phyloP scores from a whole-genome alignment of 2,888 invertebrate genomes.

The Syrista parreyssii region DNA sequence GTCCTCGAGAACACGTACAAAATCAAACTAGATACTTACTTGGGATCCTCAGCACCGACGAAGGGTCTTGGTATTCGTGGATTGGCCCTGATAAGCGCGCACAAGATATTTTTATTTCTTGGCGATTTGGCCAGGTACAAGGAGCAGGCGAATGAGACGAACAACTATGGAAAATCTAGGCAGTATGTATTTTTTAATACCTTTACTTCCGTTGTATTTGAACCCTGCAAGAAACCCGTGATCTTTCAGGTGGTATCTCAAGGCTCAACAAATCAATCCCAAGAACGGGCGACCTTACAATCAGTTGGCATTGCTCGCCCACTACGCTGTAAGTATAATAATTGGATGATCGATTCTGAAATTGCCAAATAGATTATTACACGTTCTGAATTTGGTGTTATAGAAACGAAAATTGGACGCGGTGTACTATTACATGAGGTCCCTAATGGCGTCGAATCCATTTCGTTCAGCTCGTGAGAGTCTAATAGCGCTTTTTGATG shows the following conservation, averaged over 20 bases:
- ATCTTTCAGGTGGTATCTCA: conserved; percentile 83
- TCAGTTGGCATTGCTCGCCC: conserved; percentile 91
- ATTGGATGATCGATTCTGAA: background rate
- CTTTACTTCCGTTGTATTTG: background rate
- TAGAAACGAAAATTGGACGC: conserved; percentile 94
- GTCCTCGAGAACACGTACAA: conserved; percentile 80
- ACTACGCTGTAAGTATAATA: conserved; percentile 76
- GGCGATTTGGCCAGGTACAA: conserved; percentile 94
- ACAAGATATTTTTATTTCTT: conserved; percentile 88
- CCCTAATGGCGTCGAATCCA: conserved; percentile 93
- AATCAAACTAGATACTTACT: conserved; percentile 75
- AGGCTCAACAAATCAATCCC: conserved; percentile 93
- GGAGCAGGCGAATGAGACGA: conserved; percentile 84
- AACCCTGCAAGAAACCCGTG: background rate
- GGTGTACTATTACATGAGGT: conserved; percentile 96
- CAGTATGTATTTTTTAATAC: conserved; percentile 68
- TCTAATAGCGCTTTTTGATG: conserved; percentile 88
- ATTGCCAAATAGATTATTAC: background rate
- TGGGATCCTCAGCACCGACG: conserved; percentile 67
- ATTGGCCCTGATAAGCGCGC: conserved; percentile 85
- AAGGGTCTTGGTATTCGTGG: conserved; percentile 77
- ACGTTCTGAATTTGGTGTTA: conserved; percentile 53
- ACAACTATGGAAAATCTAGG: conserved; percentile 82
- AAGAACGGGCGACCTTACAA: conserved; percentile 96
- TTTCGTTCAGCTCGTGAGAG: conserved; percentile 93